A percentile compares a stretch with the other conserved stretches of the same genome.
These are phyloP conservation scores for Drosophila niveifrons DNA, from an alignment of 2,888 invertebrate genomes.

Conservation along the genomic window DNA sequence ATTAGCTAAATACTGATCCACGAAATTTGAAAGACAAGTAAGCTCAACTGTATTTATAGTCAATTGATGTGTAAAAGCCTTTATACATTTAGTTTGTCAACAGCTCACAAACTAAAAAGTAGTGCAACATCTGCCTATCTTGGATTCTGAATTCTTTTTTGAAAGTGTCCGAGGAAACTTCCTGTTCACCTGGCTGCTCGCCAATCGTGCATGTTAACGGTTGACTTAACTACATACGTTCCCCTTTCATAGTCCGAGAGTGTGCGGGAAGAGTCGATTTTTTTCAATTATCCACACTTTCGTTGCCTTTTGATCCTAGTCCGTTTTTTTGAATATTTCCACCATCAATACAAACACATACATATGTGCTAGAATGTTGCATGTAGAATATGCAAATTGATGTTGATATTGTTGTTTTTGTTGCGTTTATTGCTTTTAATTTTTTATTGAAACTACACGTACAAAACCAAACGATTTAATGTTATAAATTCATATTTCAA, in stretches of 20 bases:
- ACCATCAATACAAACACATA: slow-evolving; percentile 19
- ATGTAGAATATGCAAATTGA: background rate
- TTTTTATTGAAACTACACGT: background rate
- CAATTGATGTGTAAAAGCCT: background rate
- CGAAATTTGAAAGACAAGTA: too few species aligned
- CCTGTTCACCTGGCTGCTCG: slow-evolving; percentile 49
- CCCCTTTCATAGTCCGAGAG: background rate
- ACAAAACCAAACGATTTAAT: slow-evolving; percentile 62
- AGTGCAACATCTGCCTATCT: slow-evolving; percentile 17
- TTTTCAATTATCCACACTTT: slow-evolving; percentile 48
- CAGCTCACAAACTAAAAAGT: background rate
- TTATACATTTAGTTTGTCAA: background rate
- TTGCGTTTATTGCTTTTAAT: slow-evolving; percentile 17
- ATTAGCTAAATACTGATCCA: too few species aligned
- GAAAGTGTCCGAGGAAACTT: slow-evolving; percentile 37
- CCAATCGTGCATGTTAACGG: slow-evolving; percentile 60
- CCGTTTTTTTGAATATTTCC: slow-evolving; percentile 40
- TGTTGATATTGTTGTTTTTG: background rate
- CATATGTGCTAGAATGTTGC: background rate
- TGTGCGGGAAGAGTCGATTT: slow-evolving; percentile 13
- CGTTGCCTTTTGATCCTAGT: slow-evolving; percentile 49
- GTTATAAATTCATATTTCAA: slow-evolving; percentile 62
- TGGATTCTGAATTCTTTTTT: slow-evolving; percentile 27
- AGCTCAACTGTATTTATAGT: background rate
- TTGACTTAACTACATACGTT: slow-evolving; percentile 58